Evolutionary conservation across 2,888 invertebrate species (phyloP).

Genomic region (Melolontha melolontha): DNA sequence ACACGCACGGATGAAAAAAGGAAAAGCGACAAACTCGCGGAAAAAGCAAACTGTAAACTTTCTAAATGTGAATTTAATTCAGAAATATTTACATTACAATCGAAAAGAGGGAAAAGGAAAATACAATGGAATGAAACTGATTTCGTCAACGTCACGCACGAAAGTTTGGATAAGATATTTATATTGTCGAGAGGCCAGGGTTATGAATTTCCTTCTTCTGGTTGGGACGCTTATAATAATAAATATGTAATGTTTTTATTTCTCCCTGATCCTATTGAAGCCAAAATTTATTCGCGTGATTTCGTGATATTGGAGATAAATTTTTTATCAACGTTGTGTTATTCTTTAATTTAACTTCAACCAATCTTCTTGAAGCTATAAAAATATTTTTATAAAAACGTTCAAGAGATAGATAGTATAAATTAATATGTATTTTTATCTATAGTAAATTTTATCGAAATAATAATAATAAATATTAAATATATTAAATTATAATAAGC

Average conservation of each 20-base stretch:
- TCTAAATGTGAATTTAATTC: constrained; percentile 41
- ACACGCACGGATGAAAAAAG: constrained; percentile 16
- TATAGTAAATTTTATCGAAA: too few relatives aligned
- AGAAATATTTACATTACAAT: constrained; percentile 43
- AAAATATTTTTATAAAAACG: too few relatives aligned
- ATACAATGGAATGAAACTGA: constrained; percentile 37
- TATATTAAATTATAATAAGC: too few relatives aligned
- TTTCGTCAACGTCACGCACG: constrained; percentile 32
- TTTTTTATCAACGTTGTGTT: neutral
- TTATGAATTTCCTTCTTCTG: constrained; percentile 15
- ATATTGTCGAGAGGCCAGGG: constrained; percentile 15
- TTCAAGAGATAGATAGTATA: too few relatives aligned
- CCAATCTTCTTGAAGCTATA: too few relatives aligned
- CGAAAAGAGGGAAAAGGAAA: constrained; percentile 21
- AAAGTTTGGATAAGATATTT: constrained; percentile 29
- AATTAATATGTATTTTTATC: too few relatives aligned
- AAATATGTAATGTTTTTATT: constrained; percentile 33
- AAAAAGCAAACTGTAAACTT: constrained; percentile 38
- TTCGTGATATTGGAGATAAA: neutral
- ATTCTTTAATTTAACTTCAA: neutral
- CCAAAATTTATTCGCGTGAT: constrained; percentile 20
- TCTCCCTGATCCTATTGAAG: constrained; percentile 15
- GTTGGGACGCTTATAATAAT: constrained; percentile 23
- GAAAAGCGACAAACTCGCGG: constrained; percentile 20
- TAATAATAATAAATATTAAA: neutral